Evolutionary conservation across 2,797 vertebrate genomes (phyloP).

Genomic region (Coreius guichenoti): DNA sequence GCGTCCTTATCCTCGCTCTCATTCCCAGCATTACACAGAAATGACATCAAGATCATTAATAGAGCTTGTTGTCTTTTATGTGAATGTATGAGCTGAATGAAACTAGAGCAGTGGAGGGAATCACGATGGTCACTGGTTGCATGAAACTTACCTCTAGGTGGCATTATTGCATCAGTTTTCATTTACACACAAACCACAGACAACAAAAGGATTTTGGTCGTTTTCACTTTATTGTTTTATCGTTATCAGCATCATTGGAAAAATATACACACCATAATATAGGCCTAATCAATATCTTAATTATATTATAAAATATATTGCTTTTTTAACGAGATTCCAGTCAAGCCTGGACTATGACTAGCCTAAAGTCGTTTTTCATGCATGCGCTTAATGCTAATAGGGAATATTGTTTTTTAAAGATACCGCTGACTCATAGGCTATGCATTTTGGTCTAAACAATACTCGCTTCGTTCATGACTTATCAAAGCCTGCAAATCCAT

Average conservation of each 20-base stretch:
- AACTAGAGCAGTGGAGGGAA: background rate
- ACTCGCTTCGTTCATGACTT: background rate
- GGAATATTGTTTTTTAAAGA: background rate
- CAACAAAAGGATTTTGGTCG: background rate
- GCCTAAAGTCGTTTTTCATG: background rate
- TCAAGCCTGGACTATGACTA: background rate
- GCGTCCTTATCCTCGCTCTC: conserved; percentile 31
- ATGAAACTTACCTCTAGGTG: conserved; percentile 65
- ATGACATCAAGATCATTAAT: conserved; percentile 38
- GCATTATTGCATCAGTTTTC: conserved; percentile 54
- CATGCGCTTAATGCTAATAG: conserved; percentile 2
- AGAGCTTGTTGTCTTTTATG: background rate
- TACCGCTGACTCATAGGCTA: background rate
- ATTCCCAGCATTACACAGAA: conserved; percentile 43
- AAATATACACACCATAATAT: background rate
- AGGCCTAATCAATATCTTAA: background rate
- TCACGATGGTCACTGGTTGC: background rate
- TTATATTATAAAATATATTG: background rate
- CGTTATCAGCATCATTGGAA: background rate
- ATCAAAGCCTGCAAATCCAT: background rate
- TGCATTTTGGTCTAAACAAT: background rate
- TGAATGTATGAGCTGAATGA: conserved; percentile 20
- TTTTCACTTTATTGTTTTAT: conserved; percentile 5
- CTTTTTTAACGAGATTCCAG: background rate
- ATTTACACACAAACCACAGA: background rate